A percentile compares a stretch with the other conserved stretches of the same genome.
phyloP scores from a whole-genome alignment of 1,140 invertebrate species.

The Drosophila kepulauana region DNA sequence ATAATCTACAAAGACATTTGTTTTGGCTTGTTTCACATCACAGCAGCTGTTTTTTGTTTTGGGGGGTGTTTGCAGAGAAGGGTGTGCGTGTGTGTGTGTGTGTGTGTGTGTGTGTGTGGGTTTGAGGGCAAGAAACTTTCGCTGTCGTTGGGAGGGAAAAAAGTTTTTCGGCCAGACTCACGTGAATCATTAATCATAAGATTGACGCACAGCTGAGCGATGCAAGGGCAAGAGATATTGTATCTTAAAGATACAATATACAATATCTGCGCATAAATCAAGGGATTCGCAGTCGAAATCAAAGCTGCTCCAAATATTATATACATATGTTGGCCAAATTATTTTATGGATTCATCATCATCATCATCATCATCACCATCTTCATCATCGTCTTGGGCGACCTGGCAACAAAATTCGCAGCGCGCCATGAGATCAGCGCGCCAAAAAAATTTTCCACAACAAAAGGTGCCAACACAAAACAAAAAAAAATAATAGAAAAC shows the following conservation, averaged over 20 bases:
- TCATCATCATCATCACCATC: background rate
- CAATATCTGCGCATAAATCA: slow-evolving; percentile 8
- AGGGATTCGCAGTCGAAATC: background rate
- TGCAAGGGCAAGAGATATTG: too few relatives aligned
- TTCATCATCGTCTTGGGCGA: slow-evolving; percentile 4
- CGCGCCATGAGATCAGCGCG: slow-evolving; percentile 50
- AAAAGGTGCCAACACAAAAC: slow-evolving; percentile 39
- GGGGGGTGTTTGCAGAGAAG: too few relatives aligned
- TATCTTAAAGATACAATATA: slow-evolving; percentile 1
- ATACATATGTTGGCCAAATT: slow-evolving; percentile 1
- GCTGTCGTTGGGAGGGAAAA: slow-evolving; percentile 1
- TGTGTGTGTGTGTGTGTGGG: slow-evolving; percentile 2
- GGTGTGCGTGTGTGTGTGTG: slow-evolving; percentile 11
- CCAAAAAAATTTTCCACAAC: slow-evolving; percentile 68
- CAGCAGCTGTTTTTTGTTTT: background rate
- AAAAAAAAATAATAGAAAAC: slow-evolving; percentile 5
- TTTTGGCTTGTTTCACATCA: slow-evolving; percentile 16
- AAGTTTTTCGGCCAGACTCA: slow-evolving; percentile 14
- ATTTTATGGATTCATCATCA: slow-evolving; percentile 10
- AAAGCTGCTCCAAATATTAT: slow-evolving; percentile 8
- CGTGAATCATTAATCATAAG: slow-evolving; percentile 44
- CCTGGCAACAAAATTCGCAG: slow-evolving; percentile 40
- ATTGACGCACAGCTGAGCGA: slow-evolving; percentile 29
- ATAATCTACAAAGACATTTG: slow-evolving; percentile 21
- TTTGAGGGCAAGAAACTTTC: slow-evolving; percentile 21